Base-by-base conservation (phyloP, 2,888 invertebrate genomes). In the Ischnura elegans region DNA sequence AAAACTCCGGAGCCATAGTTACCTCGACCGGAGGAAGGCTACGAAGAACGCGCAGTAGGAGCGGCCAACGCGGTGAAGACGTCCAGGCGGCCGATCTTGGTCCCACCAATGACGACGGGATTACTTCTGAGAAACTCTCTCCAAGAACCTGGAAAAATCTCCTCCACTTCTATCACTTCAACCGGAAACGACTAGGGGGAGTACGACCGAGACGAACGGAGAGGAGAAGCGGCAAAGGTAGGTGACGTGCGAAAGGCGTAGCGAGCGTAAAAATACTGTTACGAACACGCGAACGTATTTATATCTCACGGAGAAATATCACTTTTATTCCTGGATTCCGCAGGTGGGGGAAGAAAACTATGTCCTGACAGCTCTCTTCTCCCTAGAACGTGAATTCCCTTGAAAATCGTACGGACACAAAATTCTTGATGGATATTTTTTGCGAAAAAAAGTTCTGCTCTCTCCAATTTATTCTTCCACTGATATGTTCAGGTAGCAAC, bases 1-100 rank as follows among this genome's bases (percentile, higher is more conserved):
- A 76, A 76, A 76, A 76, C 4, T 36, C 76, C 10, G 76, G 36
- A 76, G 76, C 36, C 76, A 76, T 76, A 76, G 76, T 76, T 76
- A 76, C 76, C 76, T 76, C 25, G 36, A 36, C 36, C 29, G 76
- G 76, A 13, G 16, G n/a, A n/a, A 61, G 61, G n/a, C 51, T 5
- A 19, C 16, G 6, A 21, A n/a, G 61, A 61, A 61, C 61, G 8
- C 61, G 25, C 4, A 76, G 76, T 5, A 51, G 8, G 8, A n/a
- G 76, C 19, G 61, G 21, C 55, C 21, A 10, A 21, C 6, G 13
- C 2, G 51, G 4, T 25, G 61, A 61, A 25, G 25, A 25, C 61
- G 61, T 61, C 61, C 61, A 1, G 16, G n/a, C 61, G 61, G 61
- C 61, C 25, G 61, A 61, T 61, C 13, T 61, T 25, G 61, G 61